Conservation (phyloP, 2,888 invertebrate genomes). For the Antheraea assamensis region DNA sequence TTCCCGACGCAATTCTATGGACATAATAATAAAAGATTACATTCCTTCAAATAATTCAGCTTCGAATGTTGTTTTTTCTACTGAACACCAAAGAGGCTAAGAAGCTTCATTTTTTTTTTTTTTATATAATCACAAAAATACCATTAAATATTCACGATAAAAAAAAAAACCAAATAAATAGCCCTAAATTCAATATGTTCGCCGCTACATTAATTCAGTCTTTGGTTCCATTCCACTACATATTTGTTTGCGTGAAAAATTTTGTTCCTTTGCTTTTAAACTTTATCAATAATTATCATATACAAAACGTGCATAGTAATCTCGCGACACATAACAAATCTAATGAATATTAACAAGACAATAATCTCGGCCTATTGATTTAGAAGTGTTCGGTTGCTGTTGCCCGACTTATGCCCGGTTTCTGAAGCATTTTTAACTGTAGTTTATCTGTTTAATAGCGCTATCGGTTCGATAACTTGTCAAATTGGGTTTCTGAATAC, state of each 20-base stretch:
- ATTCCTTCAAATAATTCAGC: not conserved
- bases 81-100: not conserved
- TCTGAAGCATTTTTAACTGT: no score
- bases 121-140: constrained; percentile 19
- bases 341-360: not conserved
- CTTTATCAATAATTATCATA: constrained; percentile 23
- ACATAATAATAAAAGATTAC: not conserved
- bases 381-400: not conserved
- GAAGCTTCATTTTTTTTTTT: not conserved
- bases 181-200: constrained; percentile 68
- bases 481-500: no score
- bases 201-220: constrained; percentile 70
- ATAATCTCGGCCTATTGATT: not conserved
- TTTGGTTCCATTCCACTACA: constrained; percentile 74
- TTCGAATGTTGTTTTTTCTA: not conserved
- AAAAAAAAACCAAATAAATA: constrained; percentile 51
- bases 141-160: constrained; percentile 30
- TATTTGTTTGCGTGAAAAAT: constrained; percentile 46
- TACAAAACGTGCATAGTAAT: constrained; percentile 9
- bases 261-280: constrained; percentile 47
- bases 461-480: no score
- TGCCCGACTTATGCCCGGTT: not conserved
- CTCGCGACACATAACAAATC: not conserved
- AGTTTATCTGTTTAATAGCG: no score
- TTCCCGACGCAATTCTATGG: no score